These are phyloP conservation scores for Hesperia comma DNA, from an alignment of 2,888 invertebrate genomes.

Conservation along the genomic window DNA sequence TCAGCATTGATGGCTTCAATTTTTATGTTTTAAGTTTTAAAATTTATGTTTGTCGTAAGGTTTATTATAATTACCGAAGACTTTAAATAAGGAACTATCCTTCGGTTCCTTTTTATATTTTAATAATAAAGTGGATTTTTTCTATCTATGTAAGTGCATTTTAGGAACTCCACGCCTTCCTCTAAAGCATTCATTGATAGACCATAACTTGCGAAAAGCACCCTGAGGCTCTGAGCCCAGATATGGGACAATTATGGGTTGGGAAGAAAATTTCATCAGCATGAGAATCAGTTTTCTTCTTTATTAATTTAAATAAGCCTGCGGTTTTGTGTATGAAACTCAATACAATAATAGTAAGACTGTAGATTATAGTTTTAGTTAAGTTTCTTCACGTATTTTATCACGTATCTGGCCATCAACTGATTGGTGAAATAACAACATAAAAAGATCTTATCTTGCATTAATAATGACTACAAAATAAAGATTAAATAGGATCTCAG, in stretches of 20 bases:
- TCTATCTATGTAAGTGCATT: too few species aligned
- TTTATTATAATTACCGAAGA: neutral
- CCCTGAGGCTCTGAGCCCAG: too few species aligned
- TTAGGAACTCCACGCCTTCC: neutral
- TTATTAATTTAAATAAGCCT: too few species aligned
- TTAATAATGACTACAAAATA: conserved; percentile 25
- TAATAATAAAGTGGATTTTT: too few species aligned
- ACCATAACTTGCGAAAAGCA: too few species aligned
- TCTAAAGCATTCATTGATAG: too few species aligned
- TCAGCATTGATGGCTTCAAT: conserved; percentile 4
- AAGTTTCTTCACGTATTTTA: neutral
- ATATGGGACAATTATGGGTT: too few species aligned
- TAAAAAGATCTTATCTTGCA: conserved; percentile 19
- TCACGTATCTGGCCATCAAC: neutral
- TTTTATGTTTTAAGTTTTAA: conserved; percentile 6
- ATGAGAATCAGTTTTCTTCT: too few species aligned
- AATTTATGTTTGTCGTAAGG: neutral
- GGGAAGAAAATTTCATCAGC: too few species aligned
- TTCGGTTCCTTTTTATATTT: too few species aligned
- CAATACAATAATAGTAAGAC: too few species aligned
- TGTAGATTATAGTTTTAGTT: neutral
- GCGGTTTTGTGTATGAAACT: too few species aligned
- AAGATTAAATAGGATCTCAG: conserved; percentile 1
- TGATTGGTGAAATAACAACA: neutral
- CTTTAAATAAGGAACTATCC: neutral